Conservation (phyloP, 1,140 invertebrate genomes). For the Holotrichia oblita region DNA sequence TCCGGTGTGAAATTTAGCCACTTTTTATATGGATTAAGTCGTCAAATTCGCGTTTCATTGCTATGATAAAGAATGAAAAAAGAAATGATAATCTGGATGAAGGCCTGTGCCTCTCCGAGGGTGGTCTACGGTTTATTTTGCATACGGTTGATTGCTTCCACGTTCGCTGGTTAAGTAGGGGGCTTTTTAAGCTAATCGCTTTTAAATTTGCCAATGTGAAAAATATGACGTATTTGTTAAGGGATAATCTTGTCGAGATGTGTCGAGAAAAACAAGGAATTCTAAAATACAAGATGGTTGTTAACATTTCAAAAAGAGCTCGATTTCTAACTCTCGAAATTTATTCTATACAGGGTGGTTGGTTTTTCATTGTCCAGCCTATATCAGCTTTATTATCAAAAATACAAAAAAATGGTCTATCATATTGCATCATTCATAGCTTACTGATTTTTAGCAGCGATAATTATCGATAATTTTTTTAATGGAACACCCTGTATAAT, state of each 20-base stretch:
- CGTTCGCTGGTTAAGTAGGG: neutral
- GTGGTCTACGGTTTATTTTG: neutral
- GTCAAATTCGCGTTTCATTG: conserved; percentile 20
- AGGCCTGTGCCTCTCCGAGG: neutral
- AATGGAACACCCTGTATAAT: too few relatives aligned
- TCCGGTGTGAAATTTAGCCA: neutral
- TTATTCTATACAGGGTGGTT: too few relatives aligned
- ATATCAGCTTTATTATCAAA: too few relatives aligned
- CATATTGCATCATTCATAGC: too few relatives aligned
- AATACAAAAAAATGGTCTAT: too few relatives aligned
- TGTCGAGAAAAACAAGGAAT: neutral
- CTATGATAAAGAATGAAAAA: neutral
- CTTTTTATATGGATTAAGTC: conserved; percentile 29
- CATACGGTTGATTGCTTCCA: neutral
- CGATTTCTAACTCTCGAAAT: too few relatives aligned
- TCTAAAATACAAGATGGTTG: neutral
- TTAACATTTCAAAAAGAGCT: too few relatives aligned
- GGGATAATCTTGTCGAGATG: neutral
- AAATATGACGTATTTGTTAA: neutral
- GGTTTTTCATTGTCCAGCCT: too few relatives aligned
- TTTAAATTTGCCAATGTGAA: conserved; percentile 12
- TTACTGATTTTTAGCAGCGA: too few relatives aligned
- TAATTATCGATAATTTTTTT: too few relatives aligned
- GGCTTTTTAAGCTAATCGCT: conserved; percentile 2
- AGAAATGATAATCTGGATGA: neutral